Conservation (phyloP, 2,797 vertebrate genomes). For the Chrysocyon brachyurus region DNA sequence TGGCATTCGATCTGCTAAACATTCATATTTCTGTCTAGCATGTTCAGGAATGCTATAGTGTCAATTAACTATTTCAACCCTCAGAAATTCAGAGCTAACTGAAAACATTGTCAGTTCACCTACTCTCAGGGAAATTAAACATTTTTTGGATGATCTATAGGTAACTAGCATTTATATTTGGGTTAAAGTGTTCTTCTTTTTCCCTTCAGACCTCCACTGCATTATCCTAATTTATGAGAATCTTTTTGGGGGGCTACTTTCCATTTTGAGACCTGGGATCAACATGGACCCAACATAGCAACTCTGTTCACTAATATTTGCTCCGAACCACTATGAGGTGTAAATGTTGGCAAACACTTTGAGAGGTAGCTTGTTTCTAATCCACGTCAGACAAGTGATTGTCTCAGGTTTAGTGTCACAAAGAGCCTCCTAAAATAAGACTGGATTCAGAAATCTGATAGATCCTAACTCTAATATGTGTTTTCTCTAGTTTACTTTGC, state of each 20-base stretch:
- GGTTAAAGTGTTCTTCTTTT: not conserved
- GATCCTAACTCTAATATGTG: not conserved
- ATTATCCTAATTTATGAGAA: not conserved
- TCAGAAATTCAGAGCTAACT: slow-evolving; percentile 80
- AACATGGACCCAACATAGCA: not conserved
- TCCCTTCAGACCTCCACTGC: not conserved
- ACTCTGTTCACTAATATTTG: not conserved
- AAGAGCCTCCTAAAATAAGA: slow-evolving; percentile 17
- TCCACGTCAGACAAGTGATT: not conserved
- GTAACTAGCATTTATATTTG: not conserved
- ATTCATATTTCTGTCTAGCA: slow-evolving; percentile 60
- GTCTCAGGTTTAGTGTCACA: not conserved
- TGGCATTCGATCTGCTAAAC: slow-evolving; percentile 82
- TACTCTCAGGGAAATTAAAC: not conserved
- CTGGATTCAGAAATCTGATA: slow-evolving; percentile 6
- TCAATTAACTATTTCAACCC: slow-evolving; percentile 75
- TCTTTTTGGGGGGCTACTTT: not conserved
- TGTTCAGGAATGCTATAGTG: slow-evolving; percentile 79
- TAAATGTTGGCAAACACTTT: slow-evolving; percentile 38
- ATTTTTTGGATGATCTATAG: not conserved
- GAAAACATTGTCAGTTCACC: slow-evolving; percentile 75
- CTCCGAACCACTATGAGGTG: no score
- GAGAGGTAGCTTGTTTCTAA: not conserved
- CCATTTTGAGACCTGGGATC: not conserved
- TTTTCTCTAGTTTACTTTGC: slow-evolving; percentile 15